Evolutionary conservation across 1,140 invertebrate species (phyloP).

Genomic region (Scylla paramamosain): DNA sequence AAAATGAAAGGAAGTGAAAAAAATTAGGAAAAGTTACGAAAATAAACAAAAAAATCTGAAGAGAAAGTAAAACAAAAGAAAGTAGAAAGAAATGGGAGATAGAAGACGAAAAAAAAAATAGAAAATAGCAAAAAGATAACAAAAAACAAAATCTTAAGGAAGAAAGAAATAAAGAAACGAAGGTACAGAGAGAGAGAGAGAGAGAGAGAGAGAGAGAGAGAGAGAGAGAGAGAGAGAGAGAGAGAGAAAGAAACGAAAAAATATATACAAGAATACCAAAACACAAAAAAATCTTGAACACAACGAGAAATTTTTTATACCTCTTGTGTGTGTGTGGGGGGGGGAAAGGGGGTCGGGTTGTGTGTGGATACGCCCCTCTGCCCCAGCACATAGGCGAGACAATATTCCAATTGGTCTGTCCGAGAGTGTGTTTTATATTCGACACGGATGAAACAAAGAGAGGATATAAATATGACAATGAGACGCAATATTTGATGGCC

Average conservation of each 20-base stretch:
- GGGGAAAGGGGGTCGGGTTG: not conserved
- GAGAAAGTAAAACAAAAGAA: too few relatives aligned
- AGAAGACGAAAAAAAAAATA: not conserved
- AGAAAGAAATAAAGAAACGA: too few relatives aligned
- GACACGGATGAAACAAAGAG: slow-evolving; percentile 65
- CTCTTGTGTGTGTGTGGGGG: not conserved
- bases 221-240: not conserved
- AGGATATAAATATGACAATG: slow-evolving; percentile 75
- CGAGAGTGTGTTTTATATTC: slow-evolving; percentile 68
- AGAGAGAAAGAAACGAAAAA: not conserved
- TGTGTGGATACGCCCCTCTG: slow-evolving; percentile 41
- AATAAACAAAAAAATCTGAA: not conserved
- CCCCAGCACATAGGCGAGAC: slow-evolving; percentile 39
- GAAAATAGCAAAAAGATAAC: not conserved
- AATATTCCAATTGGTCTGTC: slow-evolving; percentile 68
- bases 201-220: slow-evolving; percentile 48
- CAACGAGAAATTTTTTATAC: too few relatives aligned
- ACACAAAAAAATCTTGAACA: too few relatives aligned
- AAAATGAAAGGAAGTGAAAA: too few relatives aligned
- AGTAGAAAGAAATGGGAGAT: not conserved
- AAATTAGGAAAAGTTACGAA: too few relatives aligned
- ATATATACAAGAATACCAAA: too few relatives aligned
- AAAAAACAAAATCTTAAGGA: not conserved
- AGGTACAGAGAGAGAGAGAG: slow-evolving; percentile 34
- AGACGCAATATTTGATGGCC: slow-evolving; percentile 65